These are phyloP conservation scores for Shinisaurus crocodilurus DNA, from an alignment of 2,113 vertebrate species.

Conservation along the genomic window DNA sequence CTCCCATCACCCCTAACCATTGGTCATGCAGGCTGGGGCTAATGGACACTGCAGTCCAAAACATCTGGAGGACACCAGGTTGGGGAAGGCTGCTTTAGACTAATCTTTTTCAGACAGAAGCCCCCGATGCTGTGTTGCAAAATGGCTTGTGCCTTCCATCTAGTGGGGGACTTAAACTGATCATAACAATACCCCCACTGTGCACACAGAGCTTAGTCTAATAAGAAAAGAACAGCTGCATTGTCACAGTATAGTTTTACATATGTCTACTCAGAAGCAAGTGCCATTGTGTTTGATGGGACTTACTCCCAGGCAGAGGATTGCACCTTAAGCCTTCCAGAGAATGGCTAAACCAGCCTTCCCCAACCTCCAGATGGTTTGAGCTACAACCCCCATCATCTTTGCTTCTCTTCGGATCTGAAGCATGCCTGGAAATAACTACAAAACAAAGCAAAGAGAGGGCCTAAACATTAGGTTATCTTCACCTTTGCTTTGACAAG, in stretches of 20 bases:
- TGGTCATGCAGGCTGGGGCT: no score
- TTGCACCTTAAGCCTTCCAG: background rate
- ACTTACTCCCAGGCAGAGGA: background rate
- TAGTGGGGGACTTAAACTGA: background rate
- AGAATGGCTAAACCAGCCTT: background rate
- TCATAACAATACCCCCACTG: background rate
- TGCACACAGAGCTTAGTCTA: background rate
- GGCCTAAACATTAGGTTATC: fast-evolving
- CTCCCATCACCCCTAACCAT: no score
- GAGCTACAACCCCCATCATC: background rate
- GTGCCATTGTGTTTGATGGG: background rate
- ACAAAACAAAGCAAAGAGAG: background rate
- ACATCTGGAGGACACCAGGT: no score
- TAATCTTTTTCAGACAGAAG: background rate
- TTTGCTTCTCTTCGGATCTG: background rate
- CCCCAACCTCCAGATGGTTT: background rate
- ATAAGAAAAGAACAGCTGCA: background rate
- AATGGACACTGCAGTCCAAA: no score
- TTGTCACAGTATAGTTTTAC: background rate
- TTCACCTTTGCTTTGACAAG: background rate
- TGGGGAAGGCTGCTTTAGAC: background rate
- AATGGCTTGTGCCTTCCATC: background rate
- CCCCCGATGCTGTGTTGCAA: background rate
- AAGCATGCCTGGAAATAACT: no score
- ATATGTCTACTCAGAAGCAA: background rate